phyloP scores from a whole-genome alignment of 1,140 invertebrate genomes.

The Drosophila lacteicornis region DNA sequence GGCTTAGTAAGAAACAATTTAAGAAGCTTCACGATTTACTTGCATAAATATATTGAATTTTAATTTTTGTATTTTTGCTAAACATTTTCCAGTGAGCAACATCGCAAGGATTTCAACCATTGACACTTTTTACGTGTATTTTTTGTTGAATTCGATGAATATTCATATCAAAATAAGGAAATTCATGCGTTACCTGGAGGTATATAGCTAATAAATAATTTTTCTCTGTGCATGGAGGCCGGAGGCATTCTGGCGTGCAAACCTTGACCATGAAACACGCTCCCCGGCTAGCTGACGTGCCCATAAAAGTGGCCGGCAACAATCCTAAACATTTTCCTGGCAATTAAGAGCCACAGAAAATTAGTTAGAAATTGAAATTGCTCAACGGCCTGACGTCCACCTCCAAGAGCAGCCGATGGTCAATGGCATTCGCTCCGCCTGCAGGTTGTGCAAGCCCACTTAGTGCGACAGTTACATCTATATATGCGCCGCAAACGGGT shows the following conservation, averaged over 20 bases:
- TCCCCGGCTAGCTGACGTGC: slow-evolving; percentile 35
- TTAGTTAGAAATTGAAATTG: slow-evolving; percentile 79
- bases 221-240: slow-evolving; percentile 24
- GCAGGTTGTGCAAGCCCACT: slow-evolving; percentile 35
- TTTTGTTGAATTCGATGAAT: not conserved
- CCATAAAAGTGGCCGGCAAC: slow-evolving; percentile 55
- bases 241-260: slow-evolving; percentile 66
- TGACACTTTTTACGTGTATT: not conserved
- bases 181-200: not conserved
- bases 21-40: not conserved
- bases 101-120: not conserved
- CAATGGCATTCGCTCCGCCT: slow-evolving; percentile 59
- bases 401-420: slow-evolving; percentile 43
- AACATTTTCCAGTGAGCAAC: not conserved
- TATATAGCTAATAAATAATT: not conserved
- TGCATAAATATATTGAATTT: not conserved
- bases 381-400: slow-evolving; percentile 18
- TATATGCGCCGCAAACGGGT: slow-evolving; percentile 60
- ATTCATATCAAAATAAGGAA: not conserved
- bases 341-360: slow-evolving; percentile 69
- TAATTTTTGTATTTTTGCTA: too few species aligned
- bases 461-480: slow-evolving; percentile 68
- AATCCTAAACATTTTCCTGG: slow-evolving; percentile 58
- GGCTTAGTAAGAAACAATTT: too few species aligned
- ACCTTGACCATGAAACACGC: slow-evolving; percentile 77